Percentiles rank a stretch among this genome's conserved stretches.
phyloP scores from a whole-genome alignment of 2,888 invertebrate species.

The Cantharis nigra region DNA sequence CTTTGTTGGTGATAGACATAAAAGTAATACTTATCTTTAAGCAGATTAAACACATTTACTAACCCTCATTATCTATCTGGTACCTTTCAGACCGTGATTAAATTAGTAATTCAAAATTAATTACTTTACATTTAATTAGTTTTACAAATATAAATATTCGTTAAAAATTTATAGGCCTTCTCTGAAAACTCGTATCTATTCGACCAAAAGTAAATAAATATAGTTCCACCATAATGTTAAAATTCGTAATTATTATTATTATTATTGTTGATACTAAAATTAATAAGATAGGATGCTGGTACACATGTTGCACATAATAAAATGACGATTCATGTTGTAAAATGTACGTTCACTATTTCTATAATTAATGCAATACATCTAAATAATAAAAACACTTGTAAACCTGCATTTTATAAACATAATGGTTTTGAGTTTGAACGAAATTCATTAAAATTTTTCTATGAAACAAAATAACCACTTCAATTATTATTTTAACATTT shows the following conservation, averaged over 20 bases:
- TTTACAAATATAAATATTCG: not conserved
- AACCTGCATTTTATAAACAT: not conserved
- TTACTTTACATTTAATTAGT: not conserved
- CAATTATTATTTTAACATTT: not conserved
- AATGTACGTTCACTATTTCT: not conserved
- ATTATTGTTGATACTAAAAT: not conserved
- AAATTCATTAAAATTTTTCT: not conserved
- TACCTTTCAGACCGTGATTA: not conserved
- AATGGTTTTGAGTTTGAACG: not conserved
- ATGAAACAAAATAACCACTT: not conserved
- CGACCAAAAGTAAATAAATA: too few relatives aligned
- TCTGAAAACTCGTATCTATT: not conserved
- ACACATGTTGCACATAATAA: not conserved
- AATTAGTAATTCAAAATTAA: not conserved
- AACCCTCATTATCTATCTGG: not conserved
- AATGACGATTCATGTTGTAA: not conserved
- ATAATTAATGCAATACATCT: not conserved
- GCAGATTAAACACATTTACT: conserved; percentile 2
- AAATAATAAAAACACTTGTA: not conserved
- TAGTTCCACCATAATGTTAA: too few relatives aligned
- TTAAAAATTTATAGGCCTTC: not conserved
- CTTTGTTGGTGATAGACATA: conserved; percentile 21
- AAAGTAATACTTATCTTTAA: conserved; percentile 3
- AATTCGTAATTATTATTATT: too few relatives aligned
- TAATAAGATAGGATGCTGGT: not conserved